phyloP scores from a whole-genome alignment of 2,888 invertebrate genomes.

The Maniola hyperantus region DNA sequence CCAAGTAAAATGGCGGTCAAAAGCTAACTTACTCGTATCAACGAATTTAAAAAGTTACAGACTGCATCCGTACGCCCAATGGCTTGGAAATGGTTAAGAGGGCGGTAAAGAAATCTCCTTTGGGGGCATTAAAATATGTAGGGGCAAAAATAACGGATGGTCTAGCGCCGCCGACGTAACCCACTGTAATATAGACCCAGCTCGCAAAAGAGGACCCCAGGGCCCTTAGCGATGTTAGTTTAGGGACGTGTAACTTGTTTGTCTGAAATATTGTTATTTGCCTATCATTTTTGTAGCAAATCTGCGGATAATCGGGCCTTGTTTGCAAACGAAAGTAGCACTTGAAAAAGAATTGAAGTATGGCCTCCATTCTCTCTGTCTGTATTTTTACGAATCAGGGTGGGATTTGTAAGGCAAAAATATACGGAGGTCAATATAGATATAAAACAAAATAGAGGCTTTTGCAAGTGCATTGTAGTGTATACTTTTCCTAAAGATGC shows the following conservation, averaged over 20 bases:
- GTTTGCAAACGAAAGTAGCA: conserved; percentile 64
- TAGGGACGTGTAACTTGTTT: conserved; percentile 75
- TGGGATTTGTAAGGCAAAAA: conserved; percentile 8
- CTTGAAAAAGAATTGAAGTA: conserved; percentile 55
- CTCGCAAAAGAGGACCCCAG: conserved; percentile 60
- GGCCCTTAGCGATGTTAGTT: conserved; percentile 65
- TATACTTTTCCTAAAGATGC: too few relatives aligned
- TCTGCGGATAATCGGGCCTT: conserved; percentile 72
- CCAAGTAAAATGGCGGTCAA: conserved; percentile 54
- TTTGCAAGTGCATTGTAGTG: too few relatives aligned
- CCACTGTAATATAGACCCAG: conserved; percentile 68
- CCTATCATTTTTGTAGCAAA: conserved; percentile 75
- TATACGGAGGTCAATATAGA: too few relatives aligned
- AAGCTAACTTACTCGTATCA: conserved; percentile 22
- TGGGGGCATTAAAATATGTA: conserved; percentile 77
- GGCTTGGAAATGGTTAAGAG: conserved; percentile 69
- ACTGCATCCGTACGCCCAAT: conserved; percentile 70
- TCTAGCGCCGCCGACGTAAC: conserved; percentile 65
- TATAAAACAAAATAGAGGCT: too few relatives aligned
- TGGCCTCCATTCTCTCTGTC: conserved; percentile 23
- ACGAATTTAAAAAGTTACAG: conserved; percentile 39
- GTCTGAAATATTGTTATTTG: conserved; percentile 78
- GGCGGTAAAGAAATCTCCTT: conserved; percentile 59
- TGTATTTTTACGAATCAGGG: conserved; percentile 31
- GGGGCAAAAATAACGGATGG: conserved; percentile 79